These are phyloP conservation scores for Euwallacea fornicatus DNA, from an alignment of 1,140 invertebrate genomes.

Conservation along the genomic window DNA sequence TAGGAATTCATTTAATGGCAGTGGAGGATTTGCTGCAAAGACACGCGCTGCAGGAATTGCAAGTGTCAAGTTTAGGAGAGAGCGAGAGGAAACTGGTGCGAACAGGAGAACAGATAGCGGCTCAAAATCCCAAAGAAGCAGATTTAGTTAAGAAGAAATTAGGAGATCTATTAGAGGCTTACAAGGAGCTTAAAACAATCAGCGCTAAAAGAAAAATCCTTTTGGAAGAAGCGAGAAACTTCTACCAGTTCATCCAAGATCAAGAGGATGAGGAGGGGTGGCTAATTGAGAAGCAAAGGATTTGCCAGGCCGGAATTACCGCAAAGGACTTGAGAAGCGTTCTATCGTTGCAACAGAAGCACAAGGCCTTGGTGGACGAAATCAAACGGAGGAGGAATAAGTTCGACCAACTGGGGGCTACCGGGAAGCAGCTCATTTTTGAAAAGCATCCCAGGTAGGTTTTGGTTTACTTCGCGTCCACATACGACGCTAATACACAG, in stretches of 20 bases:
- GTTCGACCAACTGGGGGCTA: slow-evolving; percentile 71
- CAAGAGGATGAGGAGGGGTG: slow-evolving; percentile 85
- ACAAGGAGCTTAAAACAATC: slow-evolving; percentile 46
- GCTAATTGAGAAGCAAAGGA: slow-evolving; percentile 88
- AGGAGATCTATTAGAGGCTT: slow-evolving; percentile 44
- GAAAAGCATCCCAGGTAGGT: slow-evolving; percentile 68
- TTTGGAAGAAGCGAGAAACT: slow-evolving; percentile 88
- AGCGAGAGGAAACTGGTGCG: slow-evolving; percentile 76
- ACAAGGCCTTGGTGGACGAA: slow-evolving; percentile 92
- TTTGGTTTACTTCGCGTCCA: background rate
- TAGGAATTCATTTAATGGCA: slow-evolving; percentile 87
- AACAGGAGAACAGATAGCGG: slow-evolving; percentile 59
- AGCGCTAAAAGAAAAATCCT: slow-evolving; percentile 77
- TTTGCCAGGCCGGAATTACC: slow-evolving; percentile 86
- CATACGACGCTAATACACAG: too few species aligned
- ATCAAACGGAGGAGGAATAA: slow-evolving; percentile 82
- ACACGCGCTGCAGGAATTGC: slow-evolving; percentile 87
- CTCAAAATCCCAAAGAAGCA: slow-evolving; percentile 48
- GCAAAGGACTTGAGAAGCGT: slow-evolving; percentile 92
- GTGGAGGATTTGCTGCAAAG: slow-evolving; percentile 94
- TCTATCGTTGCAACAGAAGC: slow-evolving; percentile 88
- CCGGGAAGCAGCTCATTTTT: slow-evolving; percentile 72
- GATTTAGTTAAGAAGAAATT: slow-evolving; percentile 48
- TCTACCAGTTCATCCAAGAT: slow-evolving; percentile 94
- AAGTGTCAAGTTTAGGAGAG: slow-evolving; percentile 84